phyloP scores from a whole-genome alignment of 2,888 invertebrate species.

The Cephus spinipes region DNA sequence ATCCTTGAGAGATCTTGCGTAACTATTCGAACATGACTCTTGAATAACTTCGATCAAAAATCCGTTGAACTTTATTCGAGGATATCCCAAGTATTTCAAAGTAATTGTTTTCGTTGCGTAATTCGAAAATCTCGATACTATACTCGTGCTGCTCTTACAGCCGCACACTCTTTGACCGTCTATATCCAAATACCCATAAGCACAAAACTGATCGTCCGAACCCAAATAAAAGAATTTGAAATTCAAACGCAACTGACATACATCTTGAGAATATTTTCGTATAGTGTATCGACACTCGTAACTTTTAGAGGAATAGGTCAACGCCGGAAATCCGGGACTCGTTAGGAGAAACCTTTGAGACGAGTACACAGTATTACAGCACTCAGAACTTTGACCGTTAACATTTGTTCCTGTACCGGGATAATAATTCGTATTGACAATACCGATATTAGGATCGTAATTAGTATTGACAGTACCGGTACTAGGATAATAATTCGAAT shows the following conservation, averaged over 20 bases:
- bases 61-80: slow-evolving; percentile 64
- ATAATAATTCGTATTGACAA: slow-evolving; percentile 10
- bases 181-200: slow-evolving; percentile 69
- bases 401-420: background rate
- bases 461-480: background rate
- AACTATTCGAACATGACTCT: slow-evolving; percentile 68
- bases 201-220: slow-evolving; percentile 60
- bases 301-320: slow-evolving; percentile 24
- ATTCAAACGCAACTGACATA: slow-evolving; percentile 70
- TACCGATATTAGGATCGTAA: background rate
- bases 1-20: slow-evolving; percentile 26
- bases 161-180: slow-evolving; percentile 72
- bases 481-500: slow-evolving; percentile 6
- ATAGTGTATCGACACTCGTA: slow-evolving; percentile 70
- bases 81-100: slow-evolving; percentile 65
- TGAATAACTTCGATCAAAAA: slow-evolving; percentile 71
- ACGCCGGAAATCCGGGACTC: slow-evolving; percentile 71
- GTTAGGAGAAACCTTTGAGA: slow-evolving; percentile 66
- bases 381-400: slow-evolving; percentile 24
- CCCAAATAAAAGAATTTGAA: slow-evolving; percentile 72
- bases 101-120: slow-evolving; percentile 62
- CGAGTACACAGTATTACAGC: slow-evolving; percentile 44
- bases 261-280: slow-evolving; percentile 65
- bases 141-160: slow-evolving; percentile 67
- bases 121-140: slow-evolving; percentile 51